Conservation (phyloP, 53 echinoderm and acorn worm genomes). For the Luidia sarsii region DNA sequence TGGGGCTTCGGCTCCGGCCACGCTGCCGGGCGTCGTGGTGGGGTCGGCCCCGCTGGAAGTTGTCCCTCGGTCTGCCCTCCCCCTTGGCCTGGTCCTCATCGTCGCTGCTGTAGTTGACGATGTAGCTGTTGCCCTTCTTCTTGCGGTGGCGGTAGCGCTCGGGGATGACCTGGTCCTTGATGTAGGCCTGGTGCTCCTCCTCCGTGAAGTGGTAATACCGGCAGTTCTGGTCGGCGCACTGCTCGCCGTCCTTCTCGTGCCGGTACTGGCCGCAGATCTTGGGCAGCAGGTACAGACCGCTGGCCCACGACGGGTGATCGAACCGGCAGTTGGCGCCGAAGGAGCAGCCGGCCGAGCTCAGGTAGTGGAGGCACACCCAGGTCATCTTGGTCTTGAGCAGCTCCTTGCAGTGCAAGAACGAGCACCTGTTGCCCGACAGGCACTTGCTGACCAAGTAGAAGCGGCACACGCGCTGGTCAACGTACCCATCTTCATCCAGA, state of each 20-base stretch:
- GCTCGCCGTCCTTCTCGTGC: constrained; percentile 21
- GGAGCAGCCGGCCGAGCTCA: neutral
- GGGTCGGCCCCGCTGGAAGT: neutral
- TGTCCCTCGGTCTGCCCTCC: neutral
- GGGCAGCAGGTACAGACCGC: constrained; percentile 21
- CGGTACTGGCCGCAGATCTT: constrained; percentile 39
- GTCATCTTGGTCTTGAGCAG: constrained; percentile 22
- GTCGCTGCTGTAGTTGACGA: constrained; percentile 19
- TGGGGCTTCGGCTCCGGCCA: neutral
- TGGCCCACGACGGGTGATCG: constrained; percentile 33
- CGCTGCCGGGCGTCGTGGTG: neutral
- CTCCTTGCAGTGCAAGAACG: constrained; percentile 37
- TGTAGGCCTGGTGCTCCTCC: constrained; percentile 25
- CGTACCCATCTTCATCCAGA: constrained; percentile 24
- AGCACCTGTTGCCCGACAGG: constrained; percentile 32
- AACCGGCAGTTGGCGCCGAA: constrained; percentile 10
- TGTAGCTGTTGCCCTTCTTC: neutral
- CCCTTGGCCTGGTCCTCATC: constrained; percentile 17
- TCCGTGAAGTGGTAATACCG: constrained; percentile 21
- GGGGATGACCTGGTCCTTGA: constrained; percentile 18
- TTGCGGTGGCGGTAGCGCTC: neutral
- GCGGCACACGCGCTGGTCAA: constrained; percentile 40
- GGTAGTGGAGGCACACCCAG: constrained; percentile 31
- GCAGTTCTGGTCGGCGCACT: constrained; percentile 1
- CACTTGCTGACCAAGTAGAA: constrained; percentile 23